These are phyloP conservation scores for Turritopsis dohrnii DNA, from an alignment of 30 jellyfish, hydroid and myxozoan genomes.

Conservation along the genomic window DNA sequence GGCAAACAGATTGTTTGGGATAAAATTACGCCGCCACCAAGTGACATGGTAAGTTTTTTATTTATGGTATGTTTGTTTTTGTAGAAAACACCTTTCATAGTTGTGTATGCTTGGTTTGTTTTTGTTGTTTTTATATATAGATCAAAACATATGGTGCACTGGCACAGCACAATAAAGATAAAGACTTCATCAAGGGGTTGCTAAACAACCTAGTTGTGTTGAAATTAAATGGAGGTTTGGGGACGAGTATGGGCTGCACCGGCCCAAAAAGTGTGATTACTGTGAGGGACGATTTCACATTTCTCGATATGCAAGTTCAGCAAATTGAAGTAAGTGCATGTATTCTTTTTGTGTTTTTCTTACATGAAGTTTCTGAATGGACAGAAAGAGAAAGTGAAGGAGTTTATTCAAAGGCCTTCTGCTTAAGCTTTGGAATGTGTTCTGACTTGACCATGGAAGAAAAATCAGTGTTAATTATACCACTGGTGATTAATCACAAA, in stretches of 20 bases:
- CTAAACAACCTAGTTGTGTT: slow-evolving; percentile 78
- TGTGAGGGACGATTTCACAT: slow-evolving; percentile 76
- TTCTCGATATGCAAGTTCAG: slow-evolving; percentile 88
- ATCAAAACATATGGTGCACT: slow-evolving; percentile 23
- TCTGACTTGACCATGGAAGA: too few species aligned
- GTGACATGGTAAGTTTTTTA: slow-evolving; percentile 1
- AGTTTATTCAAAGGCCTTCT: too few species aligned
- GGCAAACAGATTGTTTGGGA: slow-evolving; percentile 8
- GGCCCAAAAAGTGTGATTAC: slow-evolving; percentile 96
- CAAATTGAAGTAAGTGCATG: slow-evolving; percentile 78
- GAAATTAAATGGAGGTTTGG: slow-evolving; percentile 97
- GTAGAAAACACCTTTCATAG: neutral
- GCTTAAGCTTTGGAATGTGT: too few species aligned
- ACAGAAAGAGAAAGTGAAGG: too few species aligned
- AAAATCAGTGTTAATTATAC: too few species aligned
- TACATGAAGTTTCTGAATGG: neutral
- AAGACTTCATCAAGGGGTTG: slow-evolving; percentile 35
- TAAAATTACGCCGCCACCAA: slow-evolving; percentile 6
- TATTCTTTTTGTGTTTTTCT: neutral
- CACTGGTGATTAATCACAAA: too few species aligned
- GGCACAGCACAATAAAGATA: neutral
- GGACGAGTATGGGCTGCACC: slow-evolving; percentile 96
- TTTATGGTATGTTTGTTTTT: too few species aligned
- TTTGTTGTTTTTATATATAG: neutral
- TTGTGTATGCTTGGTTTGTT: neutral